Evolutionary conservation across 2,888 invertebrate species (phyloP).

Genomic region (Tinea trinotella): DNA sequence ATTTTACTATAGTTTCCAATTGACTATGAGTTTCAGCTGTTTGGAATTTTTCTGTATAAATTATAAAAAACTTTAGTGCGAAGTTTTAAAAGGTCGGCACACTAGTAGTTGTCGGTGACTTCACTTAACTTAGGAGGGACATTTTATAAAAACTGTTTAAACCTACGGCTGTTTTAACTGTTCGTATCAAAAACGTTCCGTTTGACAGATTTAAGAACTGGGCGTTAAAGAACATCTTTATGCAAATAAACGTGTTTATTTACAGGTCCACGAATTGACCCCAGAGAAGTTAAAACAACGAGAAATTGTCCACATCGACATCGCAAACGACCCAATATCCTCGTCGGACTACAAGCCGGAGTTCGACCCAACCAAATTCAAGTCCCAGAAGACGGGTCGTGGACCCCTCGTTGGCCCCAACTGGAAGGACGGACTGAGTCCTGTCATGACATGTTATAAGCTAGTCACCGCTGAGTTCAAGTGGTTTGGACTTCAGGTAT

Average conservation of each 20-base stretch:
- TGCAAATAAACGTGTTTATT: background rate
- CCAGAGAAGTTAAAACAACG: slow-evolving; percentile 90
- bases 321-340: slow-evolving; percentile 90
- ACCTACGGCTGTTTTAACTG: too few relatives aligned
- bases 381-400: slow-evolving; percentile 93
- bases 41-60: too few relatives aligned
- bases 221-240: background rate
- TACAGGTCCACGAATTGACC: slow-evolving; percentile 92
- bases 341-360: slow-evolving; percentile 88
- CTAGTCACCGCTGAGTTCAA: slow-evolving; percentile 97
- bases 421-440: slow-evolving; percentile 85
- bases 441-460: slow-evolving; percentile 99
- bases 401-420: slow-evolving; percentile 87
- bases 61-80: too few relatives aligned
- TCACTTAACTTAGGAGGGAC: too few relatives aligned
- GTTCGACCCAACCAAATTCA: slow-evolving; percentile 78
- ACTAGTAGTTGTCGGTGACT: too few relatives aligned
- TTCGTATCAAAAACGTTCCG: too few relatives aligned
- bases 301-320: slow-evolving; percentile 94
- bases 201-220: too few relatives aligned
- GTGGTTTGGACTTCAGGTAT: slow-evolving; percentile 94
- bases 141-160: too few relatives aligned
- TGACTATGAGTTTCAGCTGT: too few relatives aligned
- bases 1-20: too few relatives aligned
- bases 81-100: too few relatives aligned